A percentile compares a stretch with the other conserved stretches of the same genome.
Evolutionary conservation across 2,797 vertebrate species (phyloP).

Genomic region (Eulemur rubriventer): DNA sequence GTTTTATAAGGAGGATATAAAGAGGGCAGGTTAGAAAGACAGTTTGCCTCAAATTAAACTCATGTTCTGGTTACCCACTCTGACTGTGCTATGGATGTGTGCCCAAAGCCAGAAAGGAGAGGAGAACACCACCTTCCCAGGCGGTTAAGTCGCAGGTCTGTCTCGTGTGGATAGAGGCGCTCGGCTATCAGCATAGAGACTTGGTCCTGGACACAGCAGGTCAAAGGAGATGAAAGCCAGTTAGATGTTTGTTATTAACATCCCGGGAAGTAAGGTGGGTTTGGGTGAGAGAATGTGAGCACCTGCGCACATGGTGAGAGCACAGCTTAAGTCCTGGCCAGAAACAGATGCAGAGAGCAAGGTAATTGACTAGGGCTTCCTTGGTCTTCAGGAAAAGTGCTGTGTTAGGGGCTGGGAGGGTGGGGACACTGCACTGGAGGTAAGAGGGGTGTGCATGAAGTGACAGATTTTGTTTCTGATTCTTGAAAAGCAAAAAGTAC

Average conservation of each 20-base stretch:
- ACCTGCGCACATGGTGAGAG: background rate
- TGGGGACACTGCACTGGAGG: background rate
- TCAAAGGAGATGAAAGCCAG: background rate
- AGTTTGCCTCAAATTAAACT: background rate
- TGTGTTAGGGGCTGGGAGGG: accelerated
- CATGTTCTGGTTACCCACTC: background rate
- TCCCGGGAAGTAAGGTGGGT: background rate
- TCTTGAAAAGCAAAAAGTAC: background rate
- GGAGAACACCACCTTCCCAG: background rate
- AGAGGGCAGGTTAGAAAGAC: background rate
- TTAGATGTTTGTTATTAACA: too few species aligned
- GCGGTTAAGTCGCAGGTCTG: too few species aligned
- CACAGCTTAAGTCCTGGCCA: background rate
- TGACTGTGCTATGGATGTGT: background rate
- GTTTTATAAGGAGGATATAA: background rate
- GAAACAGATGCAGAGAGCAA: background rate
- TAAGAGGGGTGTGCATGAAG: background rate
- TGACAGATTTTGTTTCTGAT: background rate
- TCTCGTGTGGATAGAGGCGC: background rate
- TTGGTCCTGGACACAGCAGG: background rate
- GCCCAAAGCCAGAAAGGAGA: too few species aligned
- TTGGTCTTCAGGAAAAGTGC: background rate
- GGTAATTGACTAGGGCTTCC: background rate
- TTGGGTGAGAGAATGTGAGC: background rate
- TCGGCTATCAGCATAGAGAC: background rate